Percentiles rank a stretch among this genome's conserved stretches.
phyloP scores from a whole-genome alignment of 2,113 vertebrate species.

The Sminthopsis crassicaudata region DNA sequence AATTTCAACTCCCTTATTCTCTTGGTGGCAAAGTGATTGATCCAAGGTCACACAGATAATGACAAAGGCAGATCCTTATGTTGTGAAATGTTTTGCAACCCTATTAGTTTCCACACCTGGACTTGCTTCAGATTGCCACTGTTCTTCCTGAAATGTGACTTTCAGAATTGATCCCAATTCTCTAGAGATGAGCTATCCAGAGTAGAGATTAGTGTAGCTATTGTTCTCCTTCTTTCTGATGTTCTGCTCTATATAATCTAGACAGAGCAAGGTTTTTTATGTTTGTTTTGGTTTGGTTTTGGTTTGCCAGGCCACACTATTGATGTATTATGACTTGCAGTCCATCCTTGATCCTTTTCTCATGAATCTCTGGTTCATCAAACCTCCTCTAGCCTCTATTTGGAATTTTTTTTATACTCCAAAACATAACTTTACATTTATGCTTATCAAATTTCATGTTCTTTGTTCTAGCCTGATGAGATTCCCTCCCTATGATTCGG shows the following conservation, averaged over 20 bases:
- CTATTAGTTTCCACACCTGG: background rate
- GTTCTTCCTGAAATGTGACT: background rate
- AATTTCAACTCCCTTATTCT: background rate
- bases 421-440: background rate
- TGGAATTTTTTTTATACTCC: background rate
- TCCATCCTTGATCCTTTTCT: background rate
- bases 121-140: background rate
- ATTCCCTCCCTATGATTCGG: background rate
- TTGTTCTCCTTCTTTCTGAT: background rate
- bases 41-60: background rate
- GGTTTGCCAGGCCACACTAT: background rate
- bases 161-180: background rate
- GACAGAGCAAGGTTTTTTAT: background rate
- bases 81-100: background rate
- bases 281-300: background rate
- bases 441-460: background rate
- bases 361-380: background rate
- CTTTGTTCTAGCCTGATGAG: background rate
- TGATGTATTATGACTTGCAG: background rate
- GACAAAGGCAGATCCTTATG: background rate
- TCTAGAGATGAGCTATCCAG: background rate
- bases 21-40: background rate
- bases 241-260: background rate
- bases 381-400: background rate
- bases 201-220: background rate